Percentiles rank a stretch among this genome's conserved stretches.
These are phyloP conservation scores for Rhea americana DNA, from an alignment of 2,113 vertebrate genomes.

Conservation along the genomic window DNA sequence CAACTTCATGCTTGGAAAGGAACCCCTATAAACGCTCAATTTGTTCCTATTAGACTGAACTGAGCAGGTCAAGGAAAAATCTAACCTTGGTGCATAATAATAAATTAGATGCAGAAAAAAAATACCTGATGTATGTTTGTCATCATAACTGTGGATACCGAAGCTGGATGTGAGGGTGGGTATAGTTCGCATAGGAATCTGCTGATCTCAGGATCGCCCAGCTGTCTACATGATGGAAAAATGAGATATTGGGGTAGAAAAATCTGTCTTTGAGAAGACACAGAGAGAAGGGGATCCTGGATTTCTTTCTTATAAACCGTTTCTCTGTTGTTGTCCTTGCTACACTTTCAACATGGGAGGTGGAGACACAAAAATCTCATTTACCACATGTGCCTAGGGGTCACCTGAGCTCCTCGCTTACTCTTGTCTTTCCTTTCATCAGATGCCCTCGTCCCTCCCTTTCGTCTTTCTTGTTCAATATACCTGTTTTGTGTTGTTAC, in stretches of 20 bases:
- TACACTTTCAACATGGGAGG: not conserved
- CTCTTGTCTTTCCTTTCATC: not conserved
- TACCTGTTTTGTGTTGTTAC: not conserved
- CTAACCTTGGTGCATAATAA: slow-evolving; percentile 14
- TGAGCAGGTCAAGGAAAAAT: slow-evolving; percentile 37
- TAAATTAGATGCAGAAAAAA: slow-evolving; percentile 4
- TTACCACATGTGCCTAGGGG: not conserved
- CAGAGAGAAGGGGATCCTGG: not conserved
- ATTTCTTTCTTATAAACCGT: not conserved
- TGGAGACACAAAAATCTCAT: not conserved
- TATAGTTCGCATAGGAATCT: slow-evolving; percentile 6
- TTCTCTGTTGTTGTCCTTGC: not conserved
- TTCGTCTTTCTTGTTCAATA: not conserved
- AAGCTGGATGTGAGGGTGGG: not conserved
- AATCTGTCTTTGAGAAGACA: not conserved
- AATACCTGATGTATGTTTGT: slow-evolving; percentile 16
- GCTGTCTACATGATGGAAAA: not conserved
- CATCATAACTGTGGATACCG: not conserved
- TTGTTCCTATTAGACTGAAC: slow-evolving; percentile 31
- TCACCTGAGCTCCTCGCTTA: not conserved
- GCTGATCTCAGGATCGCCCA: not conserved
- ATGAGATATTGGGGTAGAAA: not conserved
- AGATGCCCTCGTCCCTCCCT: not conserved
- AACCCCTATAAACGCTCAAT: not conserved
- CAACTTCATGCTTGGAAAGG: slow-evolving; percentile 28